phyloP scores from a whole-genome alignment of 2,113 vertebrate species.

The Syngnathoides biaculeatus region DNA sequence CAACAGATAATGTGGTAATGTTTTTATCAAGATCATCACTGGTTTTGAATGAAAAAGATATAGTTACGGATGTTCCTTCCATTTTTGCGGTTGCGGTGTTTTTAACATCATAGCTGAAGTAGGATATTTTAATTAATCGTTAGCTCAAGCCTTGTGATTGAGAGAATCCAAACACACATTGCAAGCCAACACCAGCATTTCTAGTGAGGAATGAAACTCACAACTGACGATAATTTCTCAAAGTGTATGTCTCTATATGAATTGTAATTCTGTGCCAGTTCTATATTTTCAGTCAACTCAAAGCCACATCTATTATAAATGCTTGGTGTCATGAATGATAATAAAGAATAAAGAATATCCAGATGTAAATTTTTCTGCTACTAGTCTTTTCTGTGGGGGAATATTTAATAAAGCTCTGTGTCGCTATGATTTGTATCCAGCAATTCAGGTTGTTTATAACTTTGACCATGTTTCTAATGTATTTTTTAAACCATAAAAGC shows the following conservation, averaged over 20 bases:
- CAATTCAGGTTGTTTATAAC: background rate
- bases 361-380: conserved; percentile 56
- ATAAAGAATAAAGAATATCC: conserved; percentile 48
- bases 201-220: conserved; percentile 17
- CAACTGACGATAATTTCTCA: background rate
- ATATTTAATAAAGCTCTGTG: conserved; percentile 49
- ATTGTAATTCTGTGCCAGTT: conserved; percentile 27
- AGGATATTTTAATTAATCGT: conserved; percentile 36
- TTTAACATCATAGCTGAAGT: conserved; percentile 41
- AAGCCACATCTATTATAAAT: conserved; percentile 23
- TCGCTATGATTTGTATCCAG: conserved; percentile 28
- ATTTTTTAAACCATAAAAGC: conserved; percentile 26
- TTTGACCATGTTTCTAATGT: conserved; percentile 23
- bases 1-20: conserved; percentile 14
- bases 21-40: conserved; percentile 9
- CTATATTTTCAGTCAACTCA: conserved; percentile 23
- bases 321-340: conserved; percentile 19
- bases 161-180: conserved; percentile 22
- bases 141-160: conserved; percentile 26
- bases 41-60: conserved; percentile 26
- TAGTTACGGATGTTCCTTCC: conserved; percentile 13
- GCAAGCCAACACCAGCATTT: conserved; percentile 19
- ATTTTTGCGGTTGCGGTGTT: conserved; percentile 33
- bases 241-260: conserved; percentile 16
- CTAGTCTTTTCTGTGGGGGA: conserved; percentile 47